phyloP scores from a whole-genome alignment of 1,140 invertebrate genomes.

The Bombus breviceps region DNA sequence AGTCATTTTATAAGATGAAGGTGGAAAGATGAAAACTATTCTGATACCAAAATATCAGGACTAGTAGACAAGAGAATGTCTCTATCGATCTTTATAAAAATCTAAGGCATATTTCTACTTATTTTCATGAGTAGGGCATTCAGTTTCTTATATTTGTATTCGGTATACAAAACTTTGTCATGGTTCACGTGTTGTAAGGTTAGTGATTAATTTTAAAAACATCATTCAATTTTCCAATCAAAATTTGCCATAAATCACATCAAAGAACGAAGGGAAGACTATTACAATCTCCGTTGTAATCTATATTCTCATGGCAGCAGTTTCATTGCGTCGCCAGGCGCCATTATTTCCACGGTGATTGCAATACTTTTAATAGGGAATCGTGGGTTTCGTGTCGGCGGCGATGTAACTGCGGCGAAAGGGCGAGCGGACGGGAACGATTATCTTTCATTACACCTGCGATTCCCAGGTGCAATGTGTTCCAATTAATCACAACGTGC shows the following conservation, averaged over 20 bases:
- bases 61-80: too few species aligned
- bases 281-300: neutral
- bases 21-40: too few species aligned
- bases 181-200: too few species aligned
- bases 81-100: too few species aligned
- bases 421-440: constrained; percentile 64
- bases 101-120: too few species aligned
- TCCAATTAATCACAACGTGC: constrained; percentile 71
- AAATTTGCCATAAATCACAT: neutral
- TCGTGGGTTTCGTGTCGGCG: constrained; percentile 64
- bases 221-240: neutral
- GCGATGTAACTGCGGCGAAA: constrained; percentile 72
- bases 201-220: neutral
- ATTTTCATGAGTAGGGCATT: too few species aligned
- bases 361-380: constrained; percentile 65
- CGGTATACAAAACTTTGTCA: too few species aligned
- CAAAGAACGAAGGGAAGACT: too few species aligned
- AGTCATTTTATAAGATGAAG: too few species aligned
- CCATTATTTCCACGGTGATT: constrained; percentile 50
- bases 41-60: too few species aligned
- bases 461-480: constrained; percentile 75
- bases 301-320: neutral
- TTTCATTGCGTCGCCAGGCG: constrained; percentile 19
- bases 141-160: too few species aligned
- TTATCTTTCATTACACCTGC: constrained; percentile 78